Base-by-base conservation (phyloP, 2,113 vertebrate genomes). In the Merops nubicus region DNA sequence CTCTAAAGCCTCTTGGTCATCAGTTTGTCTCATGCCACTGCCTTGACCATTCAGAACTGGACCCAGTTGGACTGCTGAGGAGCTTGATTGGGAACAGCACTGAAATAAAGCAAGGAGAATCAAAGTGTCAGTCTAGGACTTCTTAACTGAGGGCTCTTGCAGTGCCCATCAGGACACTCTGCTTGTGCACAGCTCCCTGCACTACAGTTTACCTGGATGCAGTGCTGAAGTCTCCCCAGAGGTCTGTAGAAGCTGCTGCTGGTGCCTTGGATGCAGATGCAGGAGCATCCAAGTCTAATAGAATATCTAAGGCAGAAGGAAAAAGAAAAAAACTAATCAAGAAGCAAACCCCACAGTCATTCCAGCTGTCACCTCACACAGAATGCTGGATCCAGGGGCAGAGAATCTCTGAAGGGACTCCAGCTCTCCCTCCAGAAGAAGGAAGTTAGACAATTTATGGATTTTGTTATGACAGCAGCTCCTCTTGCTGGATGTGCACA, bases 201-300 rank as follows among this genome's bases (percentile, higher is more conserved):
- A 74, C 16, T 13, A 51, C 13, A 86, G 6, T 45, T 98, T 99
- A 99, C 99, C 99, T 99, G 56, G 99, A 97, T 40, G 99, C 98
- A 74, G 98, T 98, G 79, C 98, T 99, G 91, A 99, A 99, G 85
- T 99, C 99, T 94, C 99, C 99, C 99, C 99, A 99, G 95, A 99
- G 97, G 95, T 99, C 99, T 86, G 97, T 97, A 47, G 92, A 87
- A 76, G 97, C 81, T 94, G 98, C 67, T 34, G 91, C 94, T 91
- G 97, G 63, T 88, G 95, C 90, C 11, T 96, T 97, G 64, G 96
- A 89, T 28, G 95, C 79, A 68, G 98, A 93, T 48, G 95, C 95
- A 65, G 98, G 97, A 89, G 98, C 97, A 79, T 98, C 98, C 74
- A 98, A 93, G 86, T 98, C 98, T 97, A 98, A 96, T 33, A 98